These are phyloP conservation scores for Plemyria rubiginata DNA, from an alignment of 2,888 invertebrate genomes.

Conservation along the genomic window DNA sequence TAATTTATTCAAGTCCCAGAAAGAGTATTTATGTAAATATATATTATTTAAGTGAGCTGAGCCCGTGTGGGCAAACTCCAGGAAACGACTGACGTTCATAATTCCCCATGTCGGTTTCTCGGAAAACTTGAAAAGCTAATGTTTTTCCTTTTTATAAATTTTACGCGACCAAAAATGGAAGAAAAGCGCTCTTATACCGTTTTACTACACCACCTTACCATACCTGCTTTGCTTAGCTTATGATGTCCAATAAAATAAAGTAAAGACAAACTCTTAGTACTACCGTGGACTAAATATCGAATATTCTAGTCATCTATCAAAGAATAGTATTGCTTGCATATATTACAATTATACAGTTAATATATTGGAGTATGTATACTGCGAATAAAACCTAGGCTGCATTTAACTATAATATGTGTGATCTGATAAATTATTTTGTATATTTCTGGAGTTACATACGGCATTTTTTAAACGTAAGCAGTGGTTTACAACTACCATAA, in stretches of 20 bases:
- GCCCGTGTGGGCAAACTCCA: neutral
- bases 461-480: too few relatives aligned
- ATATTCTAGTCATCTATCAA: conserved; percentile 2
- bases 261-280: conserved; percentile 12
- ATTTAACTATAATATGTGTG: too few relatives aligned
- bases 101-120: conserved; percentile 23
- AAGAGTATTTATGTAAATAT: too few relatives aligned
- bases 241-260: conserved; percentile 34
- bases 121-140: conserved; percentile 12
- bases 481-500: too few relatives aligned
- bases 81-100: conserved; percentile 4
- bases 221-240: conserved; percentile 37
- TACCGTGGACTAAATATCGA: conserved; percentile 1
- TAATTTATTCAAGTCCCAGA: too few relatives aligned
- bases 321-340: neutral
- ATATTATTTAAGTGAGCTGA: too few relatives aligned
- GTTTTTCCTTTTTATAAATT: conserved; percentile 26
- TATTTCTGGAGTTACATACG: too few relatives aligned
- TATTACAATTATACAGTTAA: too few relatives aligned
- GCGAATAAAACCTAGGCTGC: too few relatives aligned
- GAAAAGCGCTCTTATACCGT: conserved; percentile 4
- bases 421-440: too few relatives aligned
- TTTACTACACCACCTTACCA: conserved; percentile 18
- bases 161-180: too few relatives aligned
- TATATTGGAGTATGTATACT: too few relatives aligned